Evolutionary conservation across 1,140 invertebrate species (phyloP).

Genomic region (Eufriesea mexicana): DNA sequence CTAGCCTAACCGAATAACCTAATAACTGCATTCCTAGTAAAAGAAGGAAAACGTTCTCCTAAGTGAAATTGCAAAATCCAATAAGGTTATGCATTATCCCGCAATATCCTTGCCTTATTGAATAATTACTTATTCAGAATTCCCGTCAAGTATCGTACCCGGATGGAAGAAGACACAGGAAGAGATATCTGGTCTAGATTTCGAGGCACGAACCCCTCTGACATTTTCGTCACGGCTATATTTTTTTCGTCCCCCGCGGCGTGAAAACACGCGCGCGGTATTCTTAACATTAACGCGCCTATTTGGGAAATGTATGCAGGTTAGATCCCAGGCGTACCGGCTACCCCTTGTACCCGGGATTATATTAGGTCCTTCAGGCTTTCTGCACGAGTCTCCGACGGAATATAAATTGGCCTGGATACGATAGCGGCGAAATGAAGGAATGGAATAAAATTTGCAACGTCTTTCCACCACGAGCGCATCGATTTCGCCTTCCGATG

Average conservation of each 20-base stretch:
- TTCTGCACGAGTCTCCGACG: conserved; percentile 58
- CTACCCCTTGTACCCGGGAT: conserved; percentile 68
- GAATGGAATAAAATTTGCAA: conserved; percentile 61
- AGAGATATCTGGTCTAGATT: not conserved
- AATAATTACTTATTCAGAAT: not conserved
- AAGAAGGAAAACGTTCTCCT: not conserved
- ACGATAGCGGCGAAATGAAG: conserved; percentile 67
- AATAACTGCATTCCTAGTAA: no score
- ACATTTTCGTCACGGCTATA: conserved; percentile 43
- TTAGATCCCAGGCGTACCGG: conserved; percentile 63
- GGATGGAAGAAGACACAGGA: not conserved
- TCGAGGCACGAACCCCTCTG: not conserved
- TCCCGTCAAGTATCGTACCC: not conserved
- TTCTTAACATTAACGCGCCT: conserved; percentile 68
- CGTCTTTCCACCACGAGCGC: not conserved
- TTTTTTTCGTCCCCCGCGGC: conserved; percentile 23
- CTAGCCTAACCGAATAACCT: no score
- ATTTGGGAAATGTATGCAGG: conserved; percentile 71
- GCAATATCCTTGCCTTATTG: not conserved
- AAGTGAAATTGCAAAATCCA: not conserved
- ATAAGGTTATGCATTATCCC: not conserved
- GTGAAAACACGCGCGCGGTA: conserved; percentile 57
- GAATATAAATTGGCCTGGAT: conserved; percentile 74
- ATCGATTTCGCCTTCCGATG: conserved; percentile 13
- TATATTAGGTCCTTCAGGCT: conserved; percentile 71